Percentiles rank a stretch among this genome's conserved stretches.
Conservation (phyloP, 2,888 invertebrate genomes). For the Neoitamus cyanurus region DNA sequence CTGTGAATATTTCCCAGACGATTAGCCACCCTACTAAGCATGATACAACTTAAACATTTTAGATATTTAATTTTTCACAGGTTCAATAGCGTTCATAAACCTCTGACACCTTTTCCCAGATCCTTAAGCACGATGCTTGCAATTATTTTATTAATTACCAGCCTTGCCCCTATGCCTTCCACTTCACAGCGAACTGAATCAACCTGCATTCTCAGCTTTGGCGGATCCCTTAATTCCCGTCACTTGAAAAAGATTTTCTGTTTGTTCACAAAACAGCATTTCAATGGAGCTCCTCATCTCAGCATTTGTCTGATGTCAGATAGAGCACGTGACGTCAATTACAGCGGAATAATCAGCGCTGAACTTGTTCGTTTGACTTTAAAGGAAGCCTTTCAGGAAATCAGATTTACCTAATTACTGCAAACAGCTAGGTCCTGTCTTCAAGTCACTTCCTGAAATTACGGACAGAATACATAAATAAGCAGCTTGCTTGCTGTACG, state of each 20-base stretch:
- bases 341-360: slow-evolving; percentile 43
- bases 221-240: background rate
- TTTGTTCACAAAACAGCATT: slow-evolving; percentile 16
- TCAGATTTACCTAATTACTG: background rate
- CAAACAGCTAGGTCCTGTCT: background rate
- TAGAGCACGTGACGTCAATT: slow-evolving; percentile 51
- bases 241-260: slow-evolving; percentile 24
- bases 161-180: background rate
- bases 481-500: background rate
- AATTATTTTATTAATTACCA: background rate
- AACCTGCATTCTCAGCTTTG: background rate
- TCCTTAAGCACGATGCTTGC: slow-evolving; percentile 20
- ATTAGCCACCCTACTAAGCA: too few species aligned
- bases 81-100: background rate
- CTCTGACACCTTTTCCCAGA: background rate
- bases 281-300: background rate
- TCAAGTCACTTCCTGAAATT: background rate
- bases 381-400: slow-evolving; percentile 17
- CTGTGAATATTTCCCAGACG: too few species aligned
- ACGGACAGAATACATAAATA: background rate
- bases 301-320: slow-evolving; percentile 45
- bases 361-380: slow-evolving; percentile 45
- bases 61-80: background rate
- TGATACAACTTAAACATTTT: background rate
- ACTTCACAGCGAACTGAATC: background rate